Conservation (phyloP, 1,140 invertebrate species). For the Aphaenogaster ashmeadi region DNA sequence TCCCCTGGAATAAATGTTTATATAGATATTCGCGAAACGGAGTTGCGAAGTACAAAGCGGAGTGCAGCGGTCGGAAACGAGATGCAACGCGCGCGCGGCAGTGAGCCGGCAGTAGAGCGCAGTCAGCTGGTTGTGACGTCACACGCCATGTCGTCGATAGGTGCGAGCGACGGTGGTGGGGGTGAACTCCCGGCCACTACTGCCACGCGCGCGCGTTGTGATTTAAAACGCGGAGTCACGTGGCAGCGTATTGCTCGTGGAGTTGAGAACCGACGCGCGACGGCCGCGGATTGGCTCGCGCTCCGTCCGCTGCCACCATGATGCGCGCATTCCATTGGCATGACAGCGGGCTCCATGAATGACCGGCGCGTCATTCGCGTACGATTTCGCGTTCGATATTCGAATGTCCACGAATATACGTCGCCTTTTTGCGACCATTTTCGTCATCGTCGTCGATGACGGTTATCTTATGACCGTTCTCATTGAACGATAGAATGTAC, state of each 20-base stretch:
- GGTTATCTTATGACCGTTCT: neutral
- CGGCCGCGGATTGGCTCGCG: conserved; percentile 66
- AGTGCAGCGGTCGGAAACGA: conserved; percentile 13
- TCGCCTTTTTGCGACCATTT: conserved; percentile 30
- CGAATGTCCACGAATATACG: conserved; percentile 15
- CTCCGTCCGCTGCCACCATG: conserved; percentile 69
- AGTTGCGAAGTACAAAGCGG: conserved; percentile 26
- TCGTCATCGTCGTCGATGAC: neutral
- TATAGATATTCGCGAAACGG: conserved; percentile 31
- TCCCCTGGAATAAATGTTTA: neutral
- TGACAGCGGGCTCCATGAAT: conserved; percentile 84
- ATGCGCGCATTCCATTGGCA: conserved; percentile 83
- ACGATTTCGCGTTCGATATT: conserved; percentile 75
- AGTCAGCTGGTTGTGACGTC: conserved; percentile 86
- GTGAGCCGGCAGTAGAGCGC: conserved; percentile 70
- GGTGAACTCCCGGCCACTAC: conserved; percentile 9
- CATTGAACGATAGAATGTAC: neutral
- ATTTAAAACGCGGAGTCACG: conserved; percentile 71
- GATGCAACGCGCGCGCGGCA: conserved; percentile 48
- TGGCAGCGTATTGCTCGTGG: conserved; percentile 65
- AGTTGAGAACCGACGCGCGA: conserved; percentile 67
- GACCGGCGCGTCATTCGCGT: conserved; percentile 83
- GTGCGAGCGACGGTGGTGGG: conserved; percentile 56
- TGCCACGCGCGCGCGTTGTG: conserved; percentile 68
- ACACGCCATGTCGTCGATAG: conserved; percentile 80